A percentile compares a stretch with the other conserved stretches of the same genome.
Evolutionary conservation across 2,113 vertebrate species (phyloP).

Genomic region (Gavialis gangeticus): DNA sequence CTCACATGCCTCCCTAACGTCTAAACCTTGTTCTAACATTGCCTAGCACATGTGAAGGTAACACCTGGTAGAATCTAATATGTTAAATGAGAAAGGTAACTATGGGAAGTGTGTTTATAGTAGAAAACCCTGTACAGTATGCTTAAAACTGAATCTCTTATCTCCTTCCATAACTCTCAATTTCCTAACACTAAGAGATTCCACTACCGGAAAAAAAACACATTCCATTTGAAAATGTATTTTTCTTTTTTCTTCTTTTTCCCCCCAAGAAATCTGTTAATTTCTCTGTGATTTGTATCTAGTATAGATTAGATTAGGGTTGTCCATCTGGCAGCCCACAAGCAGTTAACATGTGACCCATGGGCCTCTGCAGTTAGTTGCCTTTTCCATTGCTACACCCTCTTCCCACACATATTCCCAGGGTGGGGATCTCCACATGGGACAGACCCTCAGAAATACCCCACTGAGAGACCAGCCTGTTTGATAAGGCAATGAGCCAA

Average conservation of each 20-base stretch:
- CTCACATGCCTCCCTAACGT: neutral
- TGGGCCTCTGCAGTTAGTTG: no score
- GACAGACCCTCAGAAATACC: neutral
- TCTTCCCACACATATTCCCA: no score
- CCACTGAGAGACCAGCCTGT: neutral
- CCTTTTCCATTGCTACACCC: no score
- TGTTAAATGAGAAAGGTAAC: neutral
- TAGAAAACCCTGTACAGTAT: neutral
- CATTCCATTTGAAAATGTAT: neutral
- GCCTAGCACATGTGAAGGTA: neutral
- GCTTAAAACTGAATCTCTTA: neutral
- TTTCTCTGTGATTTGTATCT: neutral
- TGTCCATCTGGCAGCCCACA: no score
- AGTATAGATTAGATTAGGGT: neutral
- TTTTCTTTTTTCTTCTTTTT: neutral
- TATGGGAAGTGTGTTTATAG: neutral
- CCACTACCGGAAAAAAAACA: neutral
- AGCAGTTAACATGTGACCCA: no score
- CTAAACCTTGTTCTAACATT: neutral
- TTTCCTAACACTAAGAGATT: neutral
- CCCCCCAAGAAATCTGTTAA: neutral
- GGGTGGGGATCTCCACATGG: neutral
- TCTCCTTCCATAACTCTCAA: neutral
- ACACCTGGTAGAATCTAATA: neutral
- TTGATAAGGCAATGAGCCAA: rapidly evolving